A percentile compares a stretch with the other conserved stretches of the same genome.
phyloP scores from a whole-genome alignment of 2,797 vertebrate genomes.

The Sarcoramphus papa region DNA sequence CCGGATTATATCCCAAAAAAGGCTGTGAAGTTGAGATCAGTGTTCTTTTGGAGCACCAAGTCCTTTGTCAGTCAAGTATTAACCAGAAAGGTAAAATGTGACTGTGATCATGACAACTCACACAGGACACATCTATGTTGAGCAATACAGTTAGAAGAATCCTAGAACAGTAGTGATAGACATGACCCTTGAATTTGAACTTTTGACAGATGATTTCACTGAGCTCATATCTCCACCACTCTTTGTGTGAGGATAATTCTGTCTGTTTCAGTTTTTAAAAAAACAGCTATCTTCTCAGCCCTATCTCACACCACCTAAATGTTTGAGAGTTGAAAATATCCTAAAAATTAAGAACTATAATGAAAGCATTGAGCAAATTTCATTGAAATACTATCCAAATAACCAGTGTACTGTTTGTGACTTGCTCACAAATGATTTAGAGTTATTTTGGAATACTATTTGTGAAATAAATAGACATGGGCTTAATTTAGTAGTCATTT shows the following conservation, averaged over 20 bases:
- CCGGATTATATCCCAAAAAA: not conserved
- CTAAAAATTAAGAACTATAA: not conserved
- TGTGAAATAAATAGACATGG: slow-evolving; percentile 27
- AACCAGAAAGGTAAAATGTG: not conserved
- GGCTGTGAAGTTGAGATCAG: not conserved
- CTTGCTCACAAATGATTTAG: not conserved
- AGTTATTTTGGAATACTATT: not conserved
- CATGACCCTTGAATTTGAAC: not conserved
- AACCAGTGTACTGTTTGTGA: not conserved
- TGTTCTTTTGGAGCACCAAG: not conserved
- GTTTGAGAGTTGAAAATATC: not conserved
- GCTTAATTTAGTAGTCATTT: slow-evolving; percentile 30
- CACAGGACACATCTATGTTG: not conserved
- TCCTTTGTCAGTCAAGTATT: not conserved
- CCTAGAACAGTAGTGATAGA: not conserved
- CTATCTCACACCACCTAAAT: not conserved
- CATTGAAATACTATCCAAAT: not conserved
- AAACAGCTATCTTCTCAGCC: not conserved
- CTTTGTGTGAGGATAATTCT: not conserved
- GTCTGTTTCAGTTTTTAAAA: not conserved
- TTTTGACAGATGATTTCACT: not conserved
- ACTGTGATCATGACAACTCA: not conserved
- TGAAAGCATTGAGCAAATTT: not conserved
- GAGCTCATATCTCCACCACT: not conserved
- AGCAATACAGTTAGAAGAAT: not conserved